These are phyloP conservation scores for Aporrectodea caliginosa DNA, from an alignment of 1,140 invertebrate species.

Conservation along the genomic window DNA sequence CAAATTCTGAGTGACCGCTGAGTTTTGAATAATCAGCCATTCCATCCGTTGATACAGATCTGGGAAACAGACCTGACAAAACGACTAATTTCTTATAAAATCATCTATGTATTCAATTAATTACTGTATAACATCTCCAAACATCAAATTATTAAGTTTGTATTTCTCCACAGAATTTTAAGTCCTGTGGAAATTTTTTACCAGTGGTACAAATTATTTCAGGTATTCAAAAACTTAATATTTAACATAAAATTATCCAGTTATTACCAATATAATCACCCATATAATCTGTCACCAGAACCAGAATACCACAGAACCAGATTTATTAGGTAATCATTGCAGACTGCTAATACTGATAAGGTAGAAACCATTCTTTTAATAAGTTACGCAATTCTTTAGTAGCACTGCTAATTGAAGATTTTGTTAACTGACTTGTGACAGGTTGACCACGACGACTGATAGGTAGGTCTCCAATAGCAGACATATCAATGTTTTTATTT, in stretches of 20 bases:
- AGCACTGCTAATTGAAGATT: background rate
- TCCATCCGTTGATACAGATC: background rate
- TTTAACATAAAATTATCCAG: too few relatives aligned
- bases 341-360: background rate
- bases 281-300: background rate
- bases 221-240: too few relatives aligned
- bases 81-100: too few relatives aligned
- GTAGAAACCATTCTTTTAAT: too few relatives aligned
- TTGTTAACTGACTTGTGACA: background rate
- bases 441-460: background rate
- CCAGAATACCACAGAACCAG: background rate
- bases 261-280: background rate
- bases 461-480: background rate
- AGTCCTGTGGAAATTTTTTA: too few relatives aligned
- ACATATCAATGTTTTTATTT: background rate
- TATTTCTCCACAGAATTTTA: background rate
- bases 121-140: background rate
- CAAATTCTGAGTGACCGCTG: background rate
- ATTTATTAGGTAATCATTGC: background rate
- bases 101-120: too few relatives aligned
- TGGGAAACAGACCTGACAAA: background rate
- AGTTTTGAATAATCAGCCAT: background rate
- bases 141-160: background rate
- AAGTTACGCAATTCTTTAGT: too few relatives aligned
- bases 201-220: too few relatives aligned